These are phyloP conservation scores for Mesopsocus fuscifrons DNA, from an alignment of 2,888 invertebrate genomes.

Conservation along the genomic window DNA sequence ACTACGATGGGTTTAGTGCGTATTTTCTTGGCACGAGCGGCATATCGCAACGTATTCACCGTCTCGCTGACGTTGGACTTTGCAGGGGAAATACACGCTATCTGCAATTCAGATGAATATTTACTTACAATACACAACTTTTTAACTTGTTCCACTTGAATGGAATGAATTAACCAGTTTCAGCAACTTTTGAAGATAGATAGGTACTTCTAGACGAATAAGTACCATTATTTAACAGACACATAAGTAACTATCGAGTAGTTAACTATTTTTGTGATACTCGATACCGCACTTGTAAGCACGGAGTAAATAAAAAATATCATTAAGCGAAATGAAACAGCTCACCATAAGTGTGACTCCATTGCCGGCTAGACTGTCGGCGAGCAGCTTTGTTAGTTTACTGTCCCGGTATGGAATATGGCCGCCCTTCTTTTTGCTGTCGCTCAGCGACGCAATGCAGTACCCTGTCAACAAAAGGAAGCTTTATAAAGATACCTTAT, in stretches of 20 bases:
- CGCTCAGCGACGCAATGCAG: conserved; percentile 82
- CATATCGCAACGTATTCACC: conserved; percentile 79
- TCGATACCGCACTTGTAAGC: no score
- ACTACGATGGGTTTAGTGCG: conserved; percentile 82
- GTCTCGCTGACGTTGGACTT: conserved; percentile 72
- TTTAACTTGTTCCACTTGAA: not conserved
- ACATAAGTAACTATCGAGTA: no score
- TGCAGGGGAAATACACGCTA: conserved; percentile 86
- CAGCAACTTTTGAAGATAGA: no score
- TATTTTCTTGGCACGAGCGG: conserved; percentile 80
- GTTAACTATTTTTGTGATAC: no score
- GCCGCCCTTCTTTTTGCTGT: conserved; percentile 48
- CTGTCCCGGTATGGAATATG: conserved; percentile 92
- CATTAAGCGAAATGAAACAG: not conserved
- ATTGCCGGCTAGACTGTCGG: conserved; percentile 84
- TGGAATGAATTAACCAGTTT: not conserved
- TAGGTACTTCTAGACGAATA: no score
- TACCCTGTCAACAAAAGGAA: conserved; percentile 54
- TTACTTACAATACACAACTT: conserved; percentile 1
- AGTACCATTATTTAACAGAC: no score
- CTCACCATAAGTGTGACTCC: conserved; percentile 85
- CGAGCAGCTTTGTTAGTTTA: conserved; percentile 78
- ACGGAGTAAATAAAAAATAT: no score
- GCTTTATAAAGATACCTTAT: no score
- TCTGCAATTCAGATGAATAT: conserved; percentile 32